Evolutionary conservation across 2,113 vertebrate genomes (phyloP).

Genomic region (Toxotes chatareus): DNA sequence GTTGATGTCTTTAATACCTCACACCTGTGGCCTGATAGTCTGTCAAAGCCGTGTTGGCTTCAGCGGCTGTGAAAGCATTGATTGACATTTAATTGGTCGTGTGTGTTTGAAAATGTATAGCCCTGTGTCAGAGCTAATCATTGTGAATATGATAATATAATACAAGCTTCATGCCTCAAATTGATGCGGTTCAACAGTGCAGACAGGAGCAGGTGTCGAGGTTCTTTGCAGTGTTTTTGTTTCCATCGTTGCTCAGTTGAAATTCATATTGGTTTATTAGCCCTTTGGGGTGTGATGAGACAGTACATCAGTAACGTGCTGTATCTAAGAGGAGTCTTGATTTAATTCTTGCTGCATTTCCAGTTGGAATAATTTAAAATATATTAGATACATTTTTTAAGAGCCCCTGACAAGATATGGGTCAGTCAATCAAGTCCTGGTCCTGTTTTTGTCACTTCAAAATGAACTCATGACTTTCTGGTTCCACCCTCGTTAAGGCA

Average conservation of each 20-base stretch:
- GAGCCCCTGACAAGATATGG: not conserved
- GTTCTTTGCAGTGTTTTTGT: slow-evolving; percentile 6
- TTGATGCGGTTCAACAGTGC: slow-evolving; percentile 2
- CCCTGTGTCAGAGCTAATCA: not conserved
- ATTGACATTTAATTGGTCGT: not conserved
- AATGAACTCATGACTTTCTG: not conserved
- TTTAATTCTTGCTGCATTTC: not conserved
- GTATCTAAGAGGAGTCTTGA: not conserved
- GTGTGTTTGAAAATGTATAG: not conserved
- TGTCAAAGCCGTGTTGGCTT: not conserved
- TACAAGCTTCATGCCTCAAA: not conserved
- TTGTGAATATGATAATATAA: not conserved
- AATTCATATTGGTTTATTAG: not conserved
- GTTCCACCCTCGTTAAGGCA: not conserved
- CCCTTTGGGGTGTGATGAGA: slow-evolving; percentile 7
- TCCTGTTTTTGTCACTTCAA: not conserved
- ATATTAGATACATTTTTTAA: not conserved
- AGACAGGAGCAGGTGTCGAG: slow-evolving; percentile 23
- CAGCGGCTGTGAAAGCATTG: not conserved
- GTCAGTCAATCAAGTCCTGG: not conserved
- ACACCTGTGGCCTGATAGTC: not conserved
- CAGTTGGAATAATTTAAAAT: not conserved
- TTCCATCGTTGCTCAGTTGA: not conserved
- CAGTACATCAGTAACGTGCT: slow-evolving; percentile 1
- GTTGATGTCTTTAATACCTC: slow-evolving; percentile 15